Conservation (phyloP, 23 tunicate genomes). For the Trididemnum clinides region DNA sequence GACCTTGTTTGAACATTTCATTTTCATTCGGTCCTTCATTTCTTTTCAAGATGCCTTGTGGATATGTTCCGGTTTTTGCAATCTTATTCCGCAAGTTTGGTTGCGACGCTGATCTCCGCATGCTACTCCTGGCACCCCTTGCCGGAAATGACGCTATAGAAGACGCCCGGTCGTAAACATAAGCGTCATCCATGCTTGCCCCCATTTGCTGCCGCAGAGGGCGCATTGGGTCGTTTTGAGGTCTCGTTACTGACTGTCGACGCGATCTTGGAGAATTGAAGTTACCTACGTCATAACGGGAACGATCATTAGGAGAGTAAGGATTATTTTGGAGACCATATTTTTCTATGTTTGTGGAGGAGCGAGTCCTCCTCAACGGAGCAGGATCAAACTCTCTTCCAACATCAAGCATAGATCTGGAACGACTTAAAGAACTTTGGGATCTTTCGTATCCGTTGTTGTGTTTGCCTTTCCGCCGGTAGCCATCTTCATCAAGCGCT, state of each 20-base stretch:
- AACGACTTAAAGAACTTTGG: constrained; percentile 16
- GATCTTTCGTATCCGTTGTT: neutral
- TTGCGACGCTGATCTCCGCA: constrained; percentile 72
- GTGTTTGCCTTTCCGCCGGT: neutral
- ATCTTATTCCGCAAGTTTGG: constrained; percentile 47
- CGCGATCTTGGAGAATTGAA: neutral
- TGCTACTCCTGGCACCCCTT: constrained; percentile 46
- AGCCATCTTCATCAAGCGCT: neutral
- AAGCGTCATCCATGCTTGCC: neutral
- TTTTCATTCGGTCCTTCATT: neutral
- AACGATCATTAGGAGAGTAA: neutral
- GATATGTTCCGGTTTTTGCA: constrained; percentile 53
- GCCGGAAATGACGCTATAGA: constrained; percentile 56
- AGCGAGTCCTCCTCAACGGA: constrained; percentile 56
- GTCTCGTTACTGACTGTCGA: neutral
- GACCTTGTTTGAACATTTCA: neutral
- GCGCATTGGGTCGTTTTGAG: constrained; percentile 58
- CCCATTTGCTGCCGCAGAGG: constrained; percentile 22
- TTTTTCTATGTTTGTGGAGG: constrained; percentile 20
- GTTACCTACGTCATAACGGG: neutral
- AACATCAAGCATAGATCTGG: constrained; percentile 73
- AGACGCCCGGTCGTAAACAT: constrained; percentile 12
- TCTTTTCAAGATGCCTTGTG: constrained; percentile 88
- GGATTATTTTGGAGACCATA: neutral
- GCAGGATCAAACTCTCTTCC: neutral